phyloP scores from a whole-genome alignment of 2,888 invertebrate genomes.

The Leptinotarsa tumamoca region DNA sequence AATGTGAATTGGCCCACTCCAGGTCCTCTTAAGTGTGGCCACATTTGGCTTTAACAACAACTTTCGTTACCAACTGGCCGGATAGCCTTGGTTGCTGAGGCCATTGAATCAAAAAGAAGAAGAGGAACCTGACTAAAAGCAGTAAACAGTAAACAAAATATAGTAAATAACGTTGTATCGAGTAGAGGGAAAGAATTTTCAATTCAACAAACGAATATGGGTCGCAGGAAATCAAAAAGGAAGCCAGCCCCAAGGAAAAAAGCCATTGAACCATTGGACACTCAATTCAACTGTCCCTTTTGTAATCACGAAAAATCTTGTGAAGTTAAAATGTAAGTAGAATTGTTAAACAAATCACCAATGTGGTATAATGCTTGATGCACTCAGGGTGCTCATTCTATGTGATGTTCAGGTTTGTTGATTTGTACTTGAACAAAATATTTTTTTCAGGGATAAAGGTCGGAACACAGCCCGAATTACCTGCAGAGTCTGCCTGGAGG shows the following conservation, averaged over 20 bases:
- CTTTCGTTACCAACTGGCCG: too few relatives aligned
- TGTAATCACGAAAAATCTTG: slow-evolving; percentile 99
- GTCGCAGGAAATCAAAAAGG: slow-evolving; percentile 94
- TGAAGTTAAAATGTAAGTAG: slow-evolving; percentile 96
- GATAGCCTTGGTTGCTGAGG: too few relatives aligned
- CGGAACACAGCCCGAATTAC: slow-evolving; percentile 94
- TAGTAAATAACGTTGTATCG: neutral
- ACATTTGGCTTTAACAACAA: too few relatives aligned
- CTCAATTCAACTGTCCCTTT: slow-evolving; percentile 98
- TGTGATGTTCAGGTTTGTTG: slow-evolving; percentile 6
- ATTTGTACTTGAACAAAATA: neutral
- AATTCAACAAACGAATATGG: slow-evolving; percentile 75
- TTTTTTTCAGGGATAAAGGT: slow-evolving; percentile 87
- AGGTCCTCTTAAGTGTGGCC: too few relatives aligned
- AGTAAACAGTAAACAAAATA: neutral
- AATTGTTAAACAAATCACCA: neutral
- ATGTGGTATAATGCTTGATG: neutral
- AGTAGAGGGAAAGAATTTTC: neutral
- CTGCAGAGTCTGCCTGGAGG: slow-evolving; percentile 95
- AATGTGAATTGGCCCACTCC: too few relatives aligned
- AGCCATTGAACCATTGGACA: slow-evolving; percentile 92
- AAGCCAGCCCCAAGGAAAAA: slow-evolving; percentile 97
- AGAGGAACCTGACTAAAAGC: too few relatives aligned
- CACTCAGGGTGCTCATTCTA: neutral
- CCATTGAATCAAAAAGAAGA: too few relatives aligned